phyloP scores from a whole-genome alignment of 1,140 invertebrate genomes.

The Eriosoma lanigerum region DNA sequence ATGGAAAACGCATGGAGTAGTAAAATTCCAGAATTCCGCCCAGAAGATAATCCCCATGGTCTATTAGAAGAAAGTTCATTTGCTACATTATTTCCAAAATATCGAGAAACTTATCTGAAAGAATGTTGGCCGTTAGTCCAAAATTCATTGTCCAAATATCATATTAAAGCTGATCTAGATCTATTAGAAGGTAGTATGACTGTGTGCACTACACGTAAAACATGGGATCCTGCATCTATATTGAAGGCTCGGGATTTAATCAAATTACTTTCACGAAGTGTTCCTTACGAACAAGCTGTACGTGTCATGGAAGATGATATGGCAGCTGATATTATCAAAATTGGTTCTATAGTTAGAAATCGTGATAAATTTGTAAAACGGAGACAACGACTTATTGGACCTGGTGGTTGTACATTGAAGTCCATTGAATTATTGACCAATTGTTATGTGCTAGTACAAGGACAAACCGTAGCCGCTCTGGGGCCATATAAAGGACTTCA shows the following conservation, averaged over 20 bases:
- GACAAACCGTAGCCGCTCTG: conserved; percentile 94
- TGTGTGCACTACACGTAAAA: conserved; percentile 93
- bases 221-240: conserved; percentile 98
- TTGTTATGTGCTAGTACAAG: conserved; percentile 97
- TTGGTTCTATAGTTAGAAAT: conserved; percentile 85
- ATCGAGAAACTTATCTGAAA: conserved; percentile 93
- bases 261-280: conserved; percentile 91
- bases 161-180: conserved; percentile 89
- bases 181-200: conserved; percentile 93
- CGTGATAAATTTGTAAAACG: conserved; percentile 96
- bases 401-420: conserved; percentile 95
- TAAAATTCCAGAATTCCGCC: conserved; percentile 87
- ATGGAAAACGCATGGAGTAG: conserved; percentile 85
- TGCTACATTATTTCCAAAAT: conserved; percentile 82
- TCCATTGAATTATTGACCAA: conserved; percentile 97
- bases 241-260: conserved; percentile 96
- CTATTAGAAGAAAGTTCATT: conserved; percentile 77
- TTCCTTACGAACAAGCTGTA: conserved; percentile 93
- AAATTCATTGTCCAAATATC: conserved; percentile 76
- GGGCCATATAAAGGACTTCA: conserved; percentile 93
- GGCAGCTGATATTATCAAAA: conserved; percentile 96
- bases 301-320: conserved; percentile 86
- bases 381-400: conserved; percentile 91
- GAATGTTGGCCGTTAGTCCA: conserved; percentile 95
- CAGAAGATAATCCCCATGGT: conserved; percentile 87